Evolutionary conservation across 2,797 vertebrate species (phyloP), one percentile per base, ranked within the genome.

Genomic region (Bryconaethiops microstoma): DNA sequence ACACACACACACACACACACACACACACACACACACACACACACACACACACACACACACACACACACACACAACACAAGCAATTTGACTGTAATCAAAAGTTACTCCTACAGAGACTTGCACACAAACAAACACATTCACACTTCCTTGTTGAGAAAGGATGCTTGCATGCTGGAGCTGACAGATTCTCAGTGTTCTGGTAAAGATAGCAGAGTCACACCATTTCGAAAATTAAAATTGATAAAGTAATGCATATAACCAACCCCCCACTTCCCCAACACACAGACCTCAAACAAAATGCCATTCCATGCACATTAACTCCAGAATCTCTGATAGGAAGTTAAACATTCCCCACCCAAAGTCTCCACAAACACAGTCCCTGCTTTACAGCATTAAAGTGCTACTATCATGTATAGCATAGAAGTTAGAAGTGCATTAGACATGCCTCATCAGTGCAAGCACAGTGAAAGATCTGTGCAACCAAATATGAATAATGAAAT

Each of bases 311-410:
- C 29, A 29, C 29, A 29, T 29, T 29, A 59, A 7, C 55, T 63
- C 60, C 25, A 5, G 23, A 29, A 63, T 63, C 59, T 40, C 68
- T 59, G 16, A 8, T 40, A 77, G 60, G 39, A 72, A 77, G 65
- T 72, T 42, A 69, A 71, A 65, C 40, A 52, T 25, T 73, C 42
- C 25, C 4, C 55, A 42, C 52, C 19, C 25, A 29, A 29, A 29
- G 29, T 29, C 55, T 17, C 2, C 60, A 29, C 60, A 29, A 29
- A 29, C 29, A 29, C 29, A 29, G 29, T 12, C n/a, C n/a, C 55
- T 7, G 19, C 19, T 19, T 7, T 19, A 57, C 54, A 57, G 54
- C 19, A 57, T 16, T 16, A 57, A 16, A 48, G 45, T 7, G 12
- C 7, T 12, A 48, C 45, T 7, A 5, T 48, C 7, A 48, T 48